Base-by-base conservation (phyloP, 2,888 invertebrate species). In the Harmothoe impar region DNA sequence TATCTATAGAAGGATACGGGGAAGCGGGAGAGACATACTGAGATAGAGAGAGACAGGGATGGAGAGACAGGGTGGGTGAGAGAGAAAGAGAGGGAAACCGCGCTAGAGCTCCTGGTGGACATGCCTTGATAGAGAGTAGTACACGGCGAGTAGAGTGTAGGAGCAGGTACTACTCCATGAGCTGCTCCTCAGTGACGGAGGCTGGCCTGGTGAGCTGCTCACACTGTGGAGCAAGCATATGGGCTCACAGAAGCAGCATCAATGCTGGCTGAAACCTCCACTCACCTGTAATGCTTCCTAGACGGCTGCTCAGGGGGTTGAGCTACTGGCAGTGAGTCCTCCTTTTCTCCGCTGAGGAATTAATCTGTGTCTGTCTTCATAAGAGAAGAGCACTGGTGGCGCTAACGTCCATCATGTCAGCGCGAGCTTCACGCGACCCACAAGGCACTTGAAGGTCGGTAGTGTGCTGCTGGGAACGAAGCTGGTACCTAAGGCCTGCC, bases 401-500 rank as follows among this genome's bases (percentile, higher is more conserved):
- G 43, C 43, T 43, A 43, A 43, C 43, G 62, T 62, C 62, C 62
- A 62, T 62, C n/a, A n/a, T n/a, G 62, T 12, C n/a, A 43, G 43
- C 43, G 62, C n/a, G 62, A 62, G 62, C 62, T 62, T 10, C 43
- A 10, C 62, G 62, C 62, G 62, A 62, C 62, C 62, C 62, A 62
- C 62, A 62, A 62, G 62, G 62, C 62, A 62, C 62, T 62, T 62
- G 62, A 62, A 62, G 62, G 62, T 62, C 62, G 62, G 62, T 3
- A 62, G 62, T n/a, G 62, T 62, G 62, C 54, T 52, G 54, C 62
- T 62, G 62, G 62, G 20, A 20, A 62, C n/a, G 62, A n/a, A 62
- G 43, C n/a, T 62, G 62, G 62, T n/a, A 62, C 62, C 62, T 62
- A 62, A 43, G 23, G 62, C 62, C n/a, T 62, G 62, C 62, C n/a